A percentile compares a stretch with the other conserved stretches of the same genome.
Conservation (phyloP, 2,113 vertebrate species). For the Nycticorax nycticorax region DNA sequence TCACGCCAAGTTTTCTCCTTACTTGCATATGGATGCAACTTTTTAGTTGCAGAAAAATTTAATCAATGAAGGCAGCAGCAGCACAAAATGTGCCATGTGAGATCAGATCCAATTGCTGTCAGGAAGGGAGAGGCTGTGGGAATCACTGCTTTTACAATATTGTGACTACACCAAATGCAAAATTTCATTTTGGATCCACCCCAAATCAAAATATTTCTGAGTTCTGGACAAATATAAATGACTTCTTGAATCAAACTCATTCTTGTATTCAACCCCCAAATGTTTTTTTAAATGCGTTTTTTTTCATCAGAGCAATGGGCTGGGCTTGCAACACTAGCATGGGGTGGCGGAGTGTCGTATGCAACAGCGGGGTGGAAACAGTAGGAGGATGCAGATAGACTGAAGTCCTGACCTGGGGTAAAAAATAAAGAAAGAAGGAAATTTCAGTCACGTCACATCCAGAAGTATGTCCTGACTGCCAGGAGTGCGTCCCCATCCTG, state of each 20-base stretch:
- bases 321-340: background rate
- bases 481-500: background rate
- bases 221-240: background rate
- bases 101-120: background rate
- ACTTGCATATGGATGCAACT: background rate
- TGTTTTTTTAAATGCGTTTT: background rate
- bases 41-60: slow-evolving; percentile 4
- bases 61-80: slow-evolving; percentile 28
- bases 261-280: background rate
- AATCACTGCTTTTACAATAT: background rate
- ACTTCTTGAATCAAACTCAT: background rate
- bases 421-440: background rate
- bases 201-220: background rate
- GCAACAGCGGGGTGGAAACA: background rate
- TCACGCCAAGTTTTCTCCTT: background rate
- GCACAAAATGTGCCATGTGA: background rate
- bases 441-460: background rate
- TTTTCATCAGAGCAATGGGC: background rate
- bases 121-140: background rate
- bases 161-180: background rate
- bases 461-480: background rate
- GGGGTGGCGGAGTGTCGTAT: background rate
- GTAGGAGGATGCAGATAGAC: background rate
- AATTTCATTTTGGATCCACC: background rate
- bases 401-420: background rate